Evolutionary conservation across 1,140 invertebrate species (phyloP), one percentile per base, ranked within the genome.

Genomic region (Tetraneura akinire): DNA sequence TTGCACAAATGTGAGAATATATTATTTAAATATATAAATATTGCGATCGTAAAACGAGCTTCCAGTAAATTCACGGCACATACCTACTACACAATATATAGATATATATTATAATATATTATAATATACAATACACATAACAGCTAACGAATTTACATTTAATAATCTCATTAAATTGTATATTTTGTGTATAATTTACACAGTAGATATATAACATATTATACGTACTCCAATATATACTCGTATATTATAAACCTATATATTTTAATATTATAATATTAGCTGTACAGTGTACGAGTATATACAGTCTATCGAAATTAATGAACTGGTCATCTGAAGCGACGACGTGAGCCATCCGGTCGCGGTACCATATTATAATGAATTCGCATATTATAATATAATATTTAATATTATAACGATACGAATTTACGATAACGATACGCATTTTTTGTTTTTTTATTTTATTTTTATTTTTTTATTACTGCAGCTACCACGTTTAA

Each of bases 361-460:
- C 21, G 13, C 21, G n/a, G 37, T 66, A 45, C 11, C 55, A 13
- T n/a, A 23, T 4, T 66, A 11, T n/a, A 66, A 42, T 21, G 62
- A 66, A 11, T 42, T 66, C n/a, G 10, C 9, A 11, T 21, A 42
- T 64, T 42, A 64, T 66, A 10, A n/a, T 37, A n/a, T n/a, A n/a
- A n/a, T 60, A 60, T 60, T 55, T 60, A 60, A 23, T 57, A 57
- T 57, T 57, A 14, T n/a, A n/a, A n/a, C n/a, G n/a, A 26, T 53
- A 18, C 5, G 26, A 14, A 26, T 18, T 3, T 62, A 62, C 18
- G 26, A 29, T 14, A 16, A 18, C 26, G 26, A 62, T 32, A 60
- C 23, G 55, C 10, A 16, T 60, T 51, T 51, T 18, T n/a, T n/a
- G n/a, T n/a, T n/a, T n/a, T n/a, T n/a, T n/a, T n/a, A n/a, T n/a